Conservation (phyloP, 2,113 vertebrate genomes). For the Uropsilus gracilis region DNA sequence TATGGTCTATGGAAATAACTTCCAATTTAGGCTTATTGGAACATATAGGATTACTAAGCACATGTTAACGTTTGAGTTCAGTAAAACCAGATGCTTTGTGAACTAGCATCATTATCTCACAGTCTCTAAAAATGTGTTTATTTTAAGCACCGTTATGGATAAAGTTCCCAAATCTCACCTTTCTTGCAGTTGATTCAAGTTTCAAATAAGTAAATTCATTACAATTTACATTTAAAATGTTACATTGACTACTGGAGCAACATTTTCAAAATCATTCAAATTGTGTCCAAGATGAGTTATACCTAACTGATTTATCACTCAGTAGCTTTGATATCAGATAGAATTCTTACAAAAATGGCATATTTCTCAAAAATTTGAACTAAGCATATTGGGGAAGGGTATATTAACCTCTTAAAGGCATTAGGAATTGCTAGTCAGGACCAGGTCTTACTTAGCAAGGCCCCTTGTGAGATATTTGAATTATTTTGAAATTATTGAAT, state of each 20-base stretch:
- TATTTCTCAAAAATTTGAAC: background rate
- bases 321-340: background rate
- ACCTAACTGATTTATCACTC: background rate
- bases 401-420: background rate
- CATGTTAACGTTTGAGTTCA: background rate
- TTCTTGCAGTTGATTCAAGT: background rate
- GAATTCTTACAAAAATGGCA: background rate
- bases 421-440: background rate
- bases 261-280: background rate
- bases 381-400: background rate
- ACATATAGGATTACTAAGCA: background rate
- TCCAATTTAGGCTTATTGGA: background rate
- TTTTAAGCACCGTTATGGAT: constrained; percentile 20
- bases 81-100: background rate
- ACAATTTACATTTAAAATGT: background rate
- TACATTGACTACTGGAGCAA: constrained; percentile 20
- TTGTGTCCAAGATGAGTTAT: background rate
- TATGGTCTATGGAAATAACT: background rate
- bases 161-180: background rate
- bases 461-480: background rate
- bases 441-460: background rate
- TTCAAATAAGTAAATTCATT: constrained; percentile 7
- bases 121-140: background rate
- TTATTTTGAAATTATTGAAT: constrained; percentile 14
- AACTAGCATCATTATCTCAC: background rate